These are phyloP conservation scores for Parnassius mnemosyne DNA, from an alignment of 2,888 invertebrate species.

Conservation along the genomic window DNA sequence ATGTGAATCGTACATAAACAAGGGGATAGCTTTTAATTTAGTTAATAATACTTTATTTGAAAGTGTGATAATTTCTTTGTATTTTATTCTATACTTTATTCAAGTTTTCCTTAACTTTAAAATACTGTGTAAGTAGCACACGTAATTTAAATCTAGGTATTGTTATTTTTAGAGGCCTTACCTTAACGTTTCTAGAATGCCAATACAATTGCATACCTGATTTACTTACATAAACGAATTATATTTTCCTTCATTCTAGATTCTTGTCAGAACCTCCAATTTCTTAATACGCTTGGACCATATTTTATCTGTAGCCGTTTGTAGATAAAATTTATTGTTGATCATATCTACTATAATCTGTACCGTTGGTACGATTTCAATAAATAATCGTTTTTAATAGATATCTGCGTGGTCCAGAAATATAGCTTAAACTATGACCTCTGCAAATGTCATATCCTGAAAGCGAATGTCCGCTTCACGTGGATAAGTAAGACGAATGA, in stretches of 20 bases:
- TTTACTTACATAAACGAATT: background rate
- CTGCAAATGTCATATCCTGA: constrained; percentile 56
- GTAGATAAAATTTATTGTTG: constrained; percentile 1
- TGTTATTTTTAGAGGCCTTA: constrained; percentile 3
- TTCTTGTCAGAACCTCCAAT: constrained; percentile 22
- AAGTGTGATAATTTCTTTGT: no score
- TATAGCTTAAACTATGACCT: constrained; percentile 54
- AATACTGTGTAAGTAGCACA: background rate
- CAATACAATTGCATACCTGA: constrained; percentile 8
- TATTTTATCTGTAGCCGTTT: constrained; percentile 5
- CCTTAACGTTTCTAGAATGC: constrained; percentile 5
- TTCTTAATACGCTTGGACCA: background rate
- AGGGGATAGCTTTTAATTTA: background rate
- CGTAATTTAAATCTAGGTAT: no score
- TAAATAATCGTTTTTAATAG: constrained; percentile 61
- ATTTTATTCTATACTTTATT: background rate
- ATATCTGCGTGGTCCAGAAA: constrained; percentile 57
- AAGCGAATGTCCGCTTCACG: constrained; percentile 39
- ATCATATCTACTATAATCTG: constrained; percentile 40
- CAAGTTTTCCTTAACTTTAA: background rate
- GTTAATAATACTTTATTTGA: no score
- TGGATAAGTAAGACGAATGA: constrained; percentile 35
- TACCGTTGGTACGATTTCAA: constrained; percentile 50
- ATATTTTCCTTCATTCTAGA: constrained; percentile 3
- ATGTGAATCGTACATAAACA: background rate